Evolutionary conservation across 30 jellyfish, hydroid and myxozoan genomes (phyloP).

Genomic region (Aurelia sp.): DNA sequence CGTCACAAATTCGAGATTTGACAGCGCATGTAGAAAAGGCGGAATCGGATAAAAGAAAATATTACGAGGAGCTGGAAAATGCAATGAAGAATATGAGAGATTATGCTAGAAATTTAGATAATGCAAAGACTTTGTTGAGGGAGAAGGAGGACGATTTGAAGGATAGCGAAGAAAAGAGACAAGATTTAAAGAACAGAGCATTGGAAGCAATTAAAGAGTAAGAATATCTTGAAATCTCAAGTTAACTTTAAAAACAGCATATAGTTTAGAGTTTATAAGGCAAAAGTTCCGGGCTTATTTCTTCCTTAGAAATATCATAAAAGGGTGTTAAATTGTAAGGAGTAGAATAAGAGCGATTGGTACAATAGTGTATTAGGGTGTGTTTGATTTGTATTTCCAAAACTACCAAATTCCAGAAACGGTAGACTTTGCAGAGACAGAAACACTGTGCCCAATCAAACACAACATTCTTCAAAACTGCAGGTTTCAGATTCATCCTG

Average conservation of each 20-base stretch:
- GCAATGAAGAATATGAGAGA: constrained; percentile 51
- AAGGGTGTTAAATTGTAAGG: too few relatives aligned
- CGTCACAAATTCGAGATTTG: constrained; percentile 65
- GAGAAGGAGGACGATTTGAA: constrained; percentile 43
- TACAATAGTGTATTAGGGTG: too few relatives aligned
- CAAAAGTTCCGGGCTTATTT: too few relatives aligned
- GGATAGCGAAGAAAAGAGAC: constrained; percentile 63
- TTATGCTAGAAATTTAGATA: constrained; percentile 33
- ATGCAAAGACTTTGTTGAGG: constrained; percentile 28
- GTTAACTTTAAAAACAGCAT: background rate
- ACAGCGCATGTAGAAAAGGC: constrained; percentile 48
- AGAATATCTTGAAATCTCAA: constrained; percentile 8
- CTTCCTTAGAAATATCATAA: too few relatives aligned
- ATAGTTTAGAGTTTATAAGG: too few relatives aligned
- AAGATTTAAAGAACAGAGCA: constrained; percentile 81
- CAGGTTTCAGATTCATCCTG: too few relatives aligned
- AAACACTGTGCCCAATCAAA: too few relatives aligned
- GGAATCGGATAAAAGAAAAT: constrained; percentile 62
- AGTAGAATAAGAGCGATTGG: too few relatives aligned
- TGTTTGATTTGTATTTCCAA: too few relatives aligned
- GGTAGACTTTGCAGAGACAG: too few relatives aligned
- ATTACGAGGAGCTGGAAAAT: constrained; percentile 47
- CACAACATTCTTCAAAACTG: too few relatives aligned
- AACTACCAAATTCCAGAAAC: too few relatives aligned
- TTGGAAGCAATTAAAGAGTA: constrained; percentile 80